Conservation (phyloP, 2,888 invertebrate species). For the Noctua janthina region DNA sequence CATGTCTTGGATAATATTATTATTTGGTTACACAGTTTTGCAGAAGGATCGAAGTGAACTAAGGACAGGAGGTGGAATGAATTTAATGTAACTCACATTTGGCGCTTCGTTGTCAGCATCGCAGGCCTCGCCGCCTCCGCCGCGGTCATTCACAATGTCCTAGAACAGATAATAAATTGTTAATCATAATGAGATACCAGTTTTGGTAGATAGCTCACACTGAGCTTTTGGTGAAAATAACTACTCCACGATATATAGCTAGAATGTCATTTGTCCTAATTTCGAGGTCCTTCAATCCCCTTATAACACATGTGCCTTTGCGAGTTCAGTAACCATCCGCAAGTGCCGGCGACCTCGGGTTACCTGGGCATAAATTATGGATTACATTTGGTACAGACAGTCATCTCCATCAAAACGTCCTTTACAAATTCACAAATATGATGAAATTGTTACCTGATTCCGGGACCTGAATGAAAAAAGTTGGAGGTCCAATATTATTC, state of each 20-base stretch:
- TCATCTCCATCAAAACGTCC: not conserved
- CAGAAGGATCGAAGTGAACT: not conserved
- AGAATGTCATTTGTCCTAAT: not conserved
- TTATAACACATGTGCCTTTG: not conserved
- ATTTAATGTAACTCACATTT: constrained; percentile 73
- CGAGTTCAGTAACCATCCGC: not conserved
- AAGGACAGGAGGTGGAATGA: not conserved
- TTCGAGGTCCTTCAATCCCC: not conserved
- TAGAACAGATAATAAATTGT: constrained; percentile 65
- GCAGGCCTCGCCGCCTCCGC: constrained; percentile 84
- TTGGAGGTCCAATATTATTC: constrained; percentile 4
- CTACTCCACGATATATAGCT: not conserved
- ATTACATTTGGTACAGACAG: constrained; percentile 10
- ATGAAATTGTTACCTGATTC: constrained; percentile 28
- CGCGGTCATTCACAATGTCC: constrained; percentile 88
- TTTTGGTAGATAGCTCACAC: not conserved
- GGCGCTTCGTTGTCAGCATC: constrained; percentile 80
- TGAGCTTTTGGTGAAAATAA: not conserved
- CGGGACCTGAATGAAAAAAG: not conserved
- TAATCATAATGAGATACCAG: not conserved
- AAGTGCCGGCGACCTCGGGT: not conserved
- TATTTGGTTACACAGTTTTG: not conserved
- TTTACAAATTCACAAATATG: constrained; percentile 1
- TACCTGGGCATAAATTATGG: constrained; percentile 17
- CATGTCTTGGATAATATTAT: not conserved